Percentiles rank a stretch among this genome's conserved stretches.
phyloP scores from a whole-genome alignment of 2,888 invertebrate genomes.

The Cremastobaeus sp. region DNA sequence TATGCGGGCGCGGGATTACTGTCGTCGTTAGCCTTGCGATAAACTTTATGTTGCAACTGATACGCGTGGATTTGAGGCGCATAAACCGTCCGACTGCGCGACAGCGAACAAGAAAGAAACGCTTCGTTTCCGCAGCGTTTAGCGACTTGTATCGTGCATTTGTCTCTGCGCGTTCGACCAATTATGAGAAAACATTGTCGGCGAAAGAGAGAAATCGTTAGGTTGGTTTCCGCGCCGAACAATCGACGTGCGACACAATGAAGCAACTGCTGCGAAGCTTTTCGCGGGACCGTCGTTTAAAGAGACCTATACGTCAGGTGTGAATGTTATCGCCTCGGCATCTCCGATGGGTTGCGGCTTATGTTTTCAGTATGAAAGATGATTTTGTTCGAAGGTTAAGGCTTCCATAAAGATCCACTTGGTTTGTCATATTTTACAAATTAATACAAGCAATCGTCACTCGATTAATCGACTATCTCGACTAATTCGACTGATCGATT shows the following conservation, averaged over 20 bases:
- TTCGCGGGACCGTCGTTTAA: conserved; percentile 50
- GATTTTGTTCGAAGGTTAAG: conserved; percentile 31
- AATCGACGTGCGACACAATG: conserved; percentile 51
- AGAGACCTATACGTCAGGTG: conserved; percentile 51
- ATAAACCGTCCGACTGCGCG: conserved; percentile 64
- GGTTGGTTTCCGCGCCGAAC: conserved; percentile 44
- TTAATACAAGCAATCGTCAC: too few relatives aligned
- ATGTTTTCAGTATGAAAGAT: conserved; percentile 39
- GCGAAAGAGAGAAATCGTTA: conserved; percentile 34
- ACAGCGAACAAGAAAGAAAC: background rate
- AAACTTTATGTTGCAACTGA: conserved; percentile 74
- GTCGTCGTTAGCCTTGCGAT: conserved; percentile 77
- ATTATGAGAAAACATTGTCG: conserved; percentile 47
- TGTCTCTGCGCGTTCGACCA: conserved; percentile 37
- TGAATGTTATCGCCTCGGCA: conserved; percentile 48
- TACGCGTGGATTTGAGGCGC: conserved; percentile 71
- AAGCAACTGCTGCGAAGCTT: conserved; percentile 40
- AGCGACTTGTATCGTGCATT: too few relatives aligned
- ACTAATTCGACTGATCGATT: background rate
- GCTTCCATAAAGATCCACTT: conserved; percentile 22
- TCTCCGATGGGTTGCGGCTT: conserved; percentile 38
- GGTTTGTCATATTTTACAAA: too few relatives aligned
- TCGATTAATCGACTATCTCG: background rate
- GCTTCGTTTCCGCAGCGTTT: background rate
- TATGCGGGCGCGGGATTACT: conserved; percentile 72